Conservation (phyloP, 2,797 vertebrate genomes). For the Poecilia picta region DNA sequence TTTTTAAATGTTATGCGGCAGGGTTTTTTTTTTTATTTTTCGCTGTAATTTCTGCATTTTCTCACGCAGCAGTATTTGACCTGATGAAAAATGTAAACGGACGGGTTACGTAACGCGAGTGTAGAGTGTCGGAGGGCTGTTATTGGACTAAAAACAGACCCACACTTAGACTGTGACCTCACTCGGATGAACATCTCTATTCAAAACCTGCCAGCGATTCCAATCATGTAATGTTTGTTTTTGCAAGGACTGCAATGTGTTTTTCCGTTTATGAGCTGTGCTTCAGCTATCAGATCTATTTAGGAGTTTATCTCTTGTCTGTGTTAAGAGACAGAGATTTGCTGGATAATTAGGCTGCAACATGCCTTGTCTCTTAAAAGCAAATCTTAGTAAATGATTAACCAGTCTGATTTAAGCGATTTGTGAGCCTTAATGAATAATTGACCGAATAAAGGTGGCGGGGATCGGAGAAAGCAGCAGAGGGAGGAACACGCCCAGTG, state of each 20-base stretch:
- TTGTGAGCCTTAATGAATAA: slow-evolving; percentile 54
- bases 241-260: slow-evolving; percentile 10
- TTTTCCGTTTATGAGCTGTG: slow-evolving; percentile 5
- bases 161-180: slow-evolving; percentile 53
- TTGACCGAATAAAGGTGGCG: slow-evolving; percentile 34
- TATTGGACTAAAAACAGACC: slow-evolving; percentile 67
- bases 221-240: slow-evolving; percentile 36
- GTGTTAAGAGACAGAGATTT: slow-evolving; percentile 3
- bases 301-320: not conserved
- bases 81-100: slow-evolving; percentile 76
- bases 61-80: slow-evolving; percentile 67
- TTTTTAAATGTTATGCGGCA: slow-evolving; percentile 30
- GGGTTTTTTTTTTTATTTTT: slow-evolving; percentile 20
- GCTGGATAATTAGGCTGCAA: not conserved
- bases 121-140: slow-evolving; percentile 48
- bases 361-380: slow-evolving; percentile 25
- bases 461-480: slow-evolving; percentile 43
- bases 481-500: slow-evolving; percentile 56
- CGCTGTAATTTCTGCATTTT: slow-evolving; percentile 61
- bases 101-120: slow-evolving; percentile 65
- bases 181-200: slow-evolving; percentile 34
- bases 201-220: slow-evolving; percentile 26
- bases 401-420: slow-evolving; percentile 43
- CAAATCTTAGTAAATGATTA: slow-evolving; percentile 38
- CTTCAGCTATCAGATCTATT: slow-evolving; percentile 10